A percentile compares a stretch with the other conserved stretches of the same genome.
Evolutionary conservation across 2,113 vertebrate species (phyloP).

Genomic region (Rhabdomys dilectus): DNA sequence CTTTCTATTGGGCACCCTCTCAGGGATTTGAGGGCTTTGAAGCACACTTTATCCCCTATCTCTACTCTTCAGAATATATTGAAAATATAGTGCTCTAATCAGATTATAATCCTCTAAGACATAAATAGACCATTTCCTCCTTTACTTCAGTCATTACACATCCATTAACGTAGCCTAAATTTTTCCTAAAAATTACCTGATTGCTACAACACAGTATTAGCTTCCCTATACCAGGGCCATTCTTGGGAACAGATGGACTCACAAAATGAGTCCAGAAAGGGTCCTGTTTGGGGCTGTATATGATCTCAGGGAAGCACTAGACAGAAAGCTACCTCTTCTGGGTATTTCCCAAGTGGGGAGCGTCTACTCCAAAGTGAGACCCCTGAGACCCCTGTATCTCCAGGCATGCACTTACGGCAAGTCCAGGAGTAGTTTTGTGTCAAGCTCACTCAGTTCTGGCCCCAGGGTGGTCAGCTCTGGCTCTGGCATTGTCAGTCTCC

Average conservation of each 20-base stretch:
- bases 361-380: background rate
- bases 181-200: slow-evolving; percentile 7
- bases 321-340: background rate
- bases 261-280: slow-evolving; percentile 12
- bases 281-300: background rate
- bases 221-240: background rate
- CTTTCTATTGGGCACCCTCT: slow-evolving; percentile 12
- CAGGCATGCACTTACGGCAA: slow-evolving; percentile 89
- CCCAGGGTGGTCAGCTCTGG: slow-evolving; percentile 85
- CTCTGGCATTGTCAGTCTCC: slow-evolving; percentile 82
- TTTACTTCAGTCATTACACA: background rate
- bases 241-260: background rate
- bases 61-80: background rate
- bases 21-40: background rate
- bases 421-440: slow-evolving; percentile 86
- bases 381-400: background rate
- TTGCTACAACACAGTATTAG: background rate
- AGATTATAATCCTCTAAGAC: background rate
- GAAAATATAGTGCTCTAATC: background rate
- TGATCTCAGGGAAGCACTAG: background rate
- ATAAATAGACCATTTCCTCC: background rate
- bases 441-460: slow-evolving; percentile 86
- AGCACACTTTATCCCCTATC: background rate
- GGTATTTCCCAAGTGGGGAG: slow-evolving; percentile 9
- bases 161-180: background rate